Percentiles rank a stretch among this genome's conserved stretches.
phyloP scores from a whole-genome alignment of 2,797 vertebrate species.

The Coranthus polyacanthus region DNA sequence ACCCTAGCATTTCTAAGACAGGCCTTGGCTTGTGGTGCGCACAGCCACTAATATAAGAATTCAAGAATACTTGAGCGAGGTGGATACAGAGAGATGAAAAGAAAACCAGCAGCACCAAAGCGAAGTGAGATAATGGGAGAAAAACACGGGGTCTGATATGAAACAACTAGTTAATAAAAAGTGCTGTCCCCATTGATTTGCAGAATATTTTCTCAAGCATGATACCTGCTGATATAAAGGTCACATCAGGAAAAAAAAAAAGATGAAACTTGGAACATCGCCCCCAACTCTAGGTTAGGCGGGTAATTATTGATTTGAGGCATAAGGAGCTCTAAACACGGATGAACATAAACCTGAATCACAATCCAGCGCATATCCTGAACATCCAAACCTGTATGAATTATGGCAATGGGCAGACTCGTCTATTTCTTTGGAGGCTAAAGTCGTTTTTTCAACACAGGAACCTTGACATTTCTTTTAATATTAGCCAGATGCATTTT shows the following conservation, averaged over 20 bases:
- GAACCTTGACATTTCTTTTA: neutral
- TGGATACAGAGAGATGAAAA: neutral
- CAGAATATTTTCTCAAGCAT: conserved; percentile 67
- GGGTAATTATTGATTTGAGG: conserved; percentile 64
- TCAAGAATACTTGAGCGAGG: too few relatives aligned
- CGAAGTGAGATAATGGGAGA: neutral
- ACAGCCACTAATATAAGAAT: conserved; percentile 5
- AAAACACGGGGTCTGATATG: conserved; percentile 1
- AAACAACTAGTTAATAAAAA: conserved; percentile 67
- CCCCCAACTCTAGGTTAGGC: conserved; percentile 39
- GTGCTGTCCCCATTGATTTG: conserved; percentile 65
- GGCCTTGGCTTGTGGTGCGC: neutral
- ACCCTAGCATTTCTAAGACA: neutral
- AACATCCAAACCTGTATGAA: neutral
- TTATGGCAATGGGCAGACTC: neutral
- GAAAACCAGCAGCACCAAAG: neutral
- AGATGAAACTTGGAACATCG: conserved; percentile 54
- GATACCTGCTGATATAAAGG: conserved; percentile 74
- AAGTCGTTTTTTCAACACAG: too few relatives aligned
- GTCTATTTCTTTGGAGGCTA: neutral
- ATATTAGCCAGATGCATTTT: neutral
- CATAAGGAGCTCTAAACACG: conserved; percentile 27
- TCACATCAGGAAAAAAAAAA: conserved; percentile 68
- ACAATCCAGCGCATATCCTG: conserved; percentile 17
- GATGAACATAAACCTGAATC: conserved; percentile 9